phyloP scores from a whole-genome alignment of 2,888 invertebrate genomes.

The Chloromyia formosa region DNA sequence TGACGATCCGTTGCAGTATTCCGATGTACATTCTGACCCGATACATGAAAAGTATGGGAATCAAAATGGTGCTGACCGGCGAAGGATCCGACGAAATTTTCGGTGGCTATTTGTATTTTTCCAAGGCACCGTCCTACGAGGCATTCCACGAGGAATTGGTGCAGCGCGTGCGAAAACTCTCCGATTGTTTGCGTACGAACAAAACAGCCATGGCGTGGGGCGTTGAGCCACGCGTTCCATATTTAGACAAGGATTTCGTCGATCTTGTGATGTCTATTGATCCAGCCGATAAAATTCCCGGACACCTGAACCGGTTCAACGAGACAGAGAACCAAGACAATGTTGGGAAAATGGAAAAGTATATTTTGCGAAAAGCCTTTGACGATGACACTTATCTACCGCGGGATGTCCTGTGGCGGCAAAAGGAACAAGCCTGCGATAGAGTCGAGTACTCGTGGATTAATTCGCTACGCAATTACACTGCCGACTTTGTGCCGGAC shows the following conservation, averaged over 20 bases:
- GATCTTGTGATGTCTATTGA: constrained; percentile 80
- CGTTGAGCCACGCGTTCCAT: constrained; percentile 87
- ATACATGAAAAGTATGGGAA: constrained; percentile 85
- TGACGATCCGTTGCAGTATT: constrained; percentile 63
- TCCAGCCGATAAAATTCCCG: constrained; percentile 74
- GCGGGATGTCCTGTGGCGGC: constrained; percentile 88
- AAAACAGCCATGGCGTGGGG: constrained; percentile 77
- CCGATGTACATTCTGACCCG: constrained; percentile 83
- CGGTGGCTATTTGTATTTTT: constrained; percentile 94
- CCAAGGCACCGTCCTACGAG: constrained; percentile 79
- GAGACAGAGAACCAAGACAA: neutral
- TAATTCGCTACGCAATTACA: constrained; percentile 61
- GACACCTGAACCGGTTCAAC: constrained; percentile 55
- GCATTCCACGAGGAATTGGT: constrained; percentile 81
- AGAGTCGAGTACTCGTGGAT: constrained; percentile 64
- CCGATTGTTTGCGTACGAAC: constrained; percentile 84
- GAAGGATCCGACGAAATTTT: constrained; percentile 96
- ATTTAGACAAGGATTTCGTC: constrained; percentile 87
- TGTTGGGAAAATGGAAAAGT: constrained; percentile 72
- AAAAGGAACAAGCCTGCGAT: constrained; percentile 84
- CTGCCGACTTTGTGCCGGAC: constrained; percentile 73
- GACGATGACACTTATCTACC: constrained; percentile 75
- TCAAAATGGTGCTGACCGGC: constrained; percentile 89
- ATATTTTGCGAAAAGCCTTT: constrained; percentile 85
- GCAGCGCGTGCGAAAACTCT: constrained; percentile 76